phyloP scores from a whole-genome alignment of 2,888 invertebrate species.

The Meteorus colon region DNA sequence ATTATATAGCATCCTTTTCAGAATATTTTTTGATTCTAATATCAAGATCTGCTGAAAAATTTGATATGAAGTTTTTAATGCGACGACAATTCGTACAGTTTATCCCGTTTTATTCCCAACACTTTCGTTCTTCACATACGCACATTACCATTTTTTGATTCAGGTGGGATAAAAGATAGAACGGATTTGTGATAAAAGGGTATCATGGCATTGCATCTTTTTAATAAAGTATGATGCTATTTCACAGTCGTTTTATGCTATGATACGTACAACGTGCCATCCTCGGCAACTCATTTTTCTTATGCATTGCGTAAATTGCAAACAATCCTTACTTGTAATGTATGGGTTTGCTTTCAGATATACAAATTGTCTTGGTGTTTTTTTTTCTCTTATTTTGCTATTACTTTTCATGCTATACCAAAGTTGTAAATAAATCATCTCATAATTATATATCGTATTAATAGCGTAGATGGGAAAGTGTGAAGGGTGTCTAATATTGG shows the following conservation, averaged over 20 bases:
- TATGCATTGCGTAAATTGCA: not conserved
- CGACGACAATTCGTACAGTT: not conserved
- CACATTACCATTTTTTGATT: not conserved
- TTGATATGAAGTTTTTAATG: not conserved
- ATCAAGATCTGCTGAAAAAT: not conserved
- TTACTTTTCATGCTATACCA: constrained; percentile 1
- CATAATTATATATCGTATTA: not conserved
- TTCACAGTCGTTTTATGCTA: not conserved
- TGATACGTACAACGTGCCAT: constrained; percentile 11
- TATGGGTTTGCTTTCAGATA: not conserved
- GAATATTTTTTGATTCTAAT: not conserved
- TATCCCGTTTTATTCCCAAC: not conserved
- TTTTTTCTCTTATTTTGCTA: constrained; percentile 4
- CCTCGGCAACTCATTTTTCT: not conserved
- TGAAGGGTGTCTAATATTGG: not conserved
- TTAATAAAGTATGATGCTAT: not conserved
- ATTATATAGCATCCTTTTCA: not conserved
- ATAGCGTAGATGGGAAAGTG: constrained; percentile 5
- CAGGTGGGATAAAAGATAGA: not conserved
- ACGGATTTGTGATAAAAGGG: constrained; percentile 13
- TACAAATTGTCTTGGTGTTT: constrained; percentile 6
- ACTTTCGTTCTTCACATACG: not conserved
- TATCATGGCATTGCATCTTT: not conserved
- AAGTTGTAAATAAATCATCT: constrained; percentile 28
- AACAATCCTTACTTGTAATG: not conserved